phyloP scores from a whole-genome alignment of 2,113 vertebrate genomes.

The Tichodroma muraria region DNA sequence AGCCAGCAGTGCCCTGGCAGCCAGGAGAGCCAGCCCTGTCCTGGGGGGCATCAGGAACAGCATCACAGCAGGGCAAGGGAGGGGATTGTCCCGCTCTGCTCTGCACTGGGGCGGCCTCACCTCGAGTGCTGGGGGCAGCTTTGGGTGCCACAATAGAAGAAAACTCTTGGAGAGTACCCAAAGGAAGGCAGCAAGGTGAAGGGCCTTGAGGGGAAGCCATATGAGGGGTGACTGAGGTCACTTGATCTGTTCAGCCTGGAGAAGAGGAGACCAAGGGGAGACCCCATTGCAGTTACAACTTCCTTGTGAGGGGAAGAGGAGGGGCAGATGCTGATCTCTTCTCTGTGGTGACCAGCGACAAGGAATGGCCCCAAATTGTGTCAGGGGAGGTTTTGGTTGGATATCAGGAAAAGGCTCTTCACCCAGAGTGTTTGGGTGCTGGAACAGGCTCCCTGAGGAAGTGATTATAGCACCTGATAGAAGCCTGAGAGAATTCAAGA shows the following conservation, averaged over 20 bases:
- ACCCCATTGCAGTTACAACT: neutral
- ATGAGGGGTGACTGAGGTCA: neutral
- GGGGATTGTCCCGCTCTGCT: neutral
- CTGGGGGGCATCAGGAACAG: neutral
- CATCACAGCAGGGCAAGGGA: rapidly evolving
- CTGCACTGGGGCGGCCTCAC: rapidly evolving
- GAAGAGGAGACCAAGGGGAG: neutral
- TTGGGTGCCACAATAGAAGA: too few species aligned
- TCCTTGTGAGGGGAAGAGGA: neutral
- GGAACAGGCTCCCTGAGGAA: neutral
- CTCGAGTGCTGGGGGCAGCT: neutral
- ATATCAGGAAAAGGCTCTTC: neutral
- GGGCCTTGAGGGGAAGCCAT: rapidly evolving
- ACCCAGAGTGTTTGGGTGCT: neutral
- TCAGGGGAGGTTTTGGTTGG: neutral
- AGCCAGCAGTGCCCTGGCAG: neutral
- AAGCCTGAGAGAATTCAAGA: neutral
- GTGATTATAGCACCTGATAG: neutral
- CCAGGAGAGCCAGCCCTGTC: neutral
- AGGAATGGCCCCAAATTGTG: neutral
- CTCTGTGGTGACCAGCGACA: neutral
- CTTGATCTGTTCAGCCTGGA: neutral
- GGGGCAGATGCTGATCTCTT: neutral
- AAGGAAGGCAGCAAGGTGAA: neutral
- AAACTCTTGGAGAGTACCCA: neutral